phyloP scores from a whole-genome alignment of 2,888 invertebrate species.

The Mesopsocus fuscifrons region DNA sequence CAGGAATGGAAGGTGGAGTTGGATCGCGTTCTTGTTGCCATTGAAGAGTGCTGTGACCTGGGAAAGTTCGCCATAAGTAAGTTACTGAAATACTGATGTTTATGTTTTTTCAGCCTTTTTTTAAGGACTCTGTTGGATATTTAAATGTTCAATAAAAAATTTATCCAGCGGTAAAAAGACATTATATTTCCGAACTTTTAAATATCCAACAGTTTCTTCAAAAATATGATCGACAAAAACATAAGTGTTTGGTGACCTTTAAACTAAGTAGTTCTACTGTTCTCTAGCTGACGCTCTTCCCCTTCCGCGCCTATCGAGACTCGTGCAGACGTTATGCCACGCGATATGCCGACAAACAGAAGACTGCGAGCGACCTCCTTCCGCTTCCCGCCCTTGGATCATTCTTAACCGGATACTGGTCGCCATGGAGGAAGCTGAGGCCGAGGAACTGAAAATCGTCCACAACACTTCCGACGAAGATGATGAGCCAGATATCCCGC shows the following conservation, averaged over 20 bases:
- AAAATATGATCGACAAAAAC: too few relatives aligned
- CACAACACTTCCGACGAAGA: slow-evolving; percentile 18
- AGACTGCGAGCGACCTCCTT: slow-evolving; percentile 18
- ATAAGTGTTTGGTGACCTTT: too few relatives aligned
- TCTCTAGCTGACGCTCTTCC: slow-evolving; percentile 29
- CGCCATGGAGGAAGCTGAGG: slow-evolving; percentile 12
- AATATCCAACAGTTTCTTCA: too few relatives aligned
- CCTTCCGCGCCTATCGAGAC: slow-evolving; percentile 38
- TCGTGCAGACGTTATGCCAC: slow-evolving; percentile 53
- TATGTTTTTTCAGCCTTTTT: too few relatives aligned
- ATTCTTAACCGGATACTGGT: not conserved
- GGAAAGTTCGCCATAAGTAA: slow-evolving; percentile 6
- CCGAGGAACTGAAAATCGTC: slow-evolving; percentile 17
- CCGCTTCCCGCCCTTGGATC: slow-evolving; percentile 1
- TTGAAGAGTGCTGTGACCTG: not conserved
- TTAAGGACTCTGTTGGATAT: too few relatives aligned
- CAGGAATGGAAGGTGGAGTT: slow-evolving; percentile 26
- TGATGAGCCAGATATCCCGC: slow-evolving; percentile 29
- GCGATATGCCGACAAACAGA: slow-evolving; percentile 65
- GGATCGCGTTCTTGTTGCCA: not conserved
- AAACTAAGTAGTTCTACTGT: too few relatives aligned
- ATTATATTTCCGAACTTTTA: too few relatives aligned
- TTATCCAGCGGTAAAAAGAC: not conserved
- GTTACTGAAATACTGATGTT: slow-evolving; percentile 3
- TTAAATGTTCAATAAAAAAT: too few relatives aligned